Conservation (phyloP, 2,888 invertebrate genomes). For the Agrochola circellaris region DNA sequence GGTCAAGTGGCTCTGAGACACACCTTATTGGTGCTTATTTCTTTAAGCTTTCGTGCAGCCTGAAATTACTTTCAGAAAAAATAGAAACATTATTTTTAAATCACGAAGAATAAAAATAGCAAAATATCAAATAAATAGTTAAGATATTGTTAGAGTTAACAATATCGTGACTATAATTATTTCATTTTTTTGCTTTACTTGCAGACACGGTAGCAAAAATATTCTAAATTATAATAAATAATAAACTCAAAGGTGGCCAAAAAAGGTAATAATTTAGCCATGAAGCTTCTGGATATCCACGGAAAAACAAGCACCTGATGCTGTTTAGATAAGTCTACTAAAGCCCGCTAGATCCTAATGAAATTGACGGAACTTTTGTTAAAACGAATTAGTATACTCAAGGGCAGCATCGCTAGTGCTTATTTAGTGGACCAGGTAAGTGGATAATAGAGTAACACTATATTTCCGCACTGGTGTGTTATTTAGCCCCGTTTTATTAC, state of each 20-base stretch:
- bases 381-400: slow-evolving; percentile 22
- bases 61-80: slow-evolving; percentile 12
- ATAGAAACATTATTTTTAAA: background rate
- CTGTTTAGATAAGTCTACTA: background rate
- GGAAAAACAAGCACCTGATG: slow-evolving; percentile 8
- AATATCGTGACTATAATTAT: background rate
- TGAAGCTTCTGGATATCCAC: background rate
- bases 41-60: background rate
- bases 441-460: slow-evolving; percentile 5
- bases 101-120: background rate
- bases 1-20: background rate
- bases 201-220: background rate
- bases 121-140: background rate
- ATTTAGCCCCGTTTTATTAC: background rate
- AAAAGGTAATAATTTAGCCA: too few species aligned
- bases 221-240: background rate
- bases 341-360: slow-evolving; percentile 10
- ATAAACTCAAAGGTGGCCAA: background rate
- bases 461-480: background rate
- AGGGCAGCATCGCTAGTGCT: background rate
- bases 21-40: background rate
- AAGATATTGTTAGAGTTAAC: background rate
- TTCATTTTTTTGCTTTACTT: background rate
- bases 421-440: background rate
- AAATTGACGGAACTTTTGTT: slow-evolving; percentile 11